phyloP scores from a whole-genome alignment of 2,797 vertebrate genomes.

The Siniperca obscura region DNA sequence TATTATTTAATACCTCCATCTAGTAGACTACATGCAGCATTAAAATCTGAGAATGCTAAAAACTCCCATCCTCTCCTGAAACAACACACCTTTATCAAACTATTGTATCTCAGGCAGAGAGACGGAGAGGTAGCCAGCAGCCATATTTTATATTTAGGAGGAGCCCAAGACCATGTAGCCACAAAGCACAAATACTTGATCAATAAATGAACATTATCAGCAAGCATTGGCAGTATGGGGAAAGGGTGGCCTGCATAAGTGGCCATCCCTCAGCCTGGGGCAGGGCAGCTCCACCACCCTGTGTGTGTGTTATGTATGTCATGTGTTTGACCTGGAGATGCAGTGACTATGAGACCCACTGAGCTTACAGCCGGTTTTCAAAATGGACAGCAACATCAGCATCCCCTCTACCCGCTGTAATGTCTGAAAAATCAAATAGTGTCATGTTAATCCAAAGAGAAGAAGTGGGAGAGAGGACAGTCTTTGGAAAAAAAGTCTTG shows the following conservation, averaged over 20 bases:
- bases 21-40: neutral
- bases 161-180: neutral
- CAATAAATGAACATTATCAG: constrained; percentile 30
- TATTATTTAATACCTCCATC: neutral
- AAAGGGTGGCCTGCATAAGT: constrained; percentile 35
- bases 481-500: neutral
- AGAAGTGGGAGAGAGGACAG: neutral
- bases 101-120: constrained; percentile 5
- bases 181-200: constrained; percentile 14
- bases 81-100: constrained; percentile 35
- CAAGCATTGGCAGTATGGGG: neutral
- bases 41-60: constrained; percentile 9
- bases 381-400: constrained; percentile 42
- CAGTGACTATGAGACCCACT: constrained; percentile 41
- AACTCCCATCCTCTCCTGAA: constrained; percentile 8
- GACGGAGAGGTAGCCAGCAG: constrained; percentile 2
- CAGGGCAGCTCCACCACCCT: constrained; percentile 39
- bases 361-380: constrained; percentile 45
- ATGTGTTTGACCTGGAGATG: constrained; percentile 62
- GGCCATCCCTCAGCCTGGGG: constrained; percentile 42
- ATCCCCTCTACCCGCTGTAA: neutral
- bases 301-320: constrained; percentile 59
- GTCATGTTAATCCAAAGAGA: constrained; percentile 3
- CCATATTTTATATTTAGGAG: constrained; percentile 26
- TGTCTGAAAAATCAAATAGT: neutral